A percentile compares a stretch with the other conserved stretches of the same genome.
Conservation (phyloP, 2,113 vertebrate genomes). For the Clinocottus analis region DNA sequence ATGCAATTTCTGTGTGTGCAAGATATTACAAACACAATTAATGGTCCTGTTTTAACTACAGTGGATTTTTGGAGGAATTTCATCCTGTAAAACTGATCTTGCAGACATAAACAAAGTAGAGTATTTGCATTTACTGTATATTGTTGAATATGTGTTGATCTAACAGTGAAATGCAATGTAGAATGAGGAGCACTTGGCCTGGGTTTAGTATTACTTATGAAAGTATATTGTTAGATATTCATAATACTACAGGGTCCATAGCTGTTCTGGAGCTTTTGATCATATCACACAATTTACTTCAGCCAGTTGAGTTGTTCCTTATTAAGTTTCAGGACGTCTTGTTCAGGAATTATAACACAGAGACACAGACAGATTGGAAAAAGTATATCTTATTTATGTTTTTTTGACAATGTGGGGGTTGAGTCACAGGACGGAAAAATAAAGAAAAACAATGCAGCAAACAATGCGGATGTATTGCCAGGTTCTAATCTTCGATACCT, state of each 20-base stretch:
- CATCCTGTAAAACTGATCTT: neutral
- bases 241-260: neutral
- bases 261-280: neutral
- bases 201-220: neutral
- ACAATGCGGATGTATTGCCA: constrained; percentile 15
- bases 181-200: neutral
- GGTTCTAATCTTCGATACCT: constrained; percentile 18
- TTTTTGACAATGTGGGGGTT: neutral
- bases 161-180: neutral
- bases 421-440: neutral
- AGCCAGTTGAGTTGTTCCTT: neutral
- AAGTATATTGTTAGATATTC: neutral
- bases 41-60: neutral
- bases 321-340: neutral
- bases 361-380: neutral
- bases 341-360: neutral
- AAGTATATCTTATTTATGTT: neutral
- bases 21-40: neutral
- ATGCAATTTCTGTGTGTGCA: neutral
- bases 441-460: neutral
- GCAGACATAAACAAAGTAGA: neutral
- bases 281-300: neutral
- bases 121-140: neutral
- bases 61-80: neutral
- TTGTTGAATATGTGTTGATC: neutral